phyloP scores from a whole-genome alignment of 2,888 invertebrate genomes.

The Orchestes rusci region DNA sequence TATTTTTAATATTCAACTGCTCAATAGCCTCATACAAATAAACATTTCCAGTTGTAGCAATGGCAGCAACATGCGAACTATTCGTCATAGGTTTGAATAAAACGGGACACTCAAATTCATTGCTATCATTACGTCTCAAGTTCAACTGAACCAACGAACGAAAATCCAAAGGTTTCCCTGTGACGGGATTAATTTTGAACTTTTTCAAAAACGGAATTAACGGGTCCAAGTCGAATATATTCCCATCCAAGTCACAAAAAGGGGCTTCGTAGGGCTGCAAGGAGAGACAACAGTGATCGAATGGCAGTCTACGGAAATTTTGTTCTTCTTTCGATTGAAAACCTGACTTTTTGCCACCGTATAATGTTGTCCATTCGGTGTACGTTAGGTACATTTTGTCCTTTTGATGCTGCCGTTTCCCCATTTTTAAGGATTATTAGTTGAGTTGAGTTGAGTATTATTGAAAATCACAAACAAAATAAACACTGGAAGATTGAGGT shows the following conservation, averaged over 20 bases:
- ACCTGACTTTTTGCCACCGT: conserved; percentile 70
- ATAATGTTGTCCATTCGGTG: conserved; percentile 83
- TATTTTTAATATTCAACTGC: conserved; percentile 90
- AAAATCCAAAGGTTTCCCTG: conserved; percentile 78
- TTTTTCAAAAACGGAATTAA: conserved; percentile 82
- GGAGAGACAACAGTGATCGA: conserved; percentile 85
- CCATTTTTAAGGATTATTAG: no score
- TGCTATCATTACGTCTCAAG: conserved; percentile 79
- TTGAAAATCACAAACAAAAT: no score
- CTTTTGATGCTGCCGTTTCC: conserved; percentile 89
- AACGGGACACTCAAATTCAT: conserved; percentile 87
- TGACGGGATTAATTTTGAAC: conserved; percentile 89
- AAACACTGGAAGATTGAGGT: no score
- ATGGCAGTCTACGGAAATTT: conserved; percentile 86
- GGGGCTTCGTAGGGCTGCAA: conserved; percentile 90
- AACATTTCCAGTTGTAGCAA: conserved; percentile 90
- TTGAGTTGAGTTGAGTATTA: no score
- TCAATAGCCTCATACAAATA: conserved; percentile 93
- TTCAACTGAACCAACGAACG: conserved; percentile 79
- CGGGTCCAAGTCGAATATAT: conserved; percentile 86
- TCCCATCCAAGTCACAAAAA: conserved; percentile 83
- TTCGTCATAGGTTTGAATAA: conserved; percentile 88
- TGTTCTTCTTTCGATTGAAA: conserved; percentile 62
- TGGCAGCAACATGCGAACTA: conserved; percentile 87
- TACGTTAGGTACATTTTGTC: conserved; percentile 90